Conservation (phyloP, 2,113 vertebrate genomes). For the Corythaixoides concolor region DNA sequence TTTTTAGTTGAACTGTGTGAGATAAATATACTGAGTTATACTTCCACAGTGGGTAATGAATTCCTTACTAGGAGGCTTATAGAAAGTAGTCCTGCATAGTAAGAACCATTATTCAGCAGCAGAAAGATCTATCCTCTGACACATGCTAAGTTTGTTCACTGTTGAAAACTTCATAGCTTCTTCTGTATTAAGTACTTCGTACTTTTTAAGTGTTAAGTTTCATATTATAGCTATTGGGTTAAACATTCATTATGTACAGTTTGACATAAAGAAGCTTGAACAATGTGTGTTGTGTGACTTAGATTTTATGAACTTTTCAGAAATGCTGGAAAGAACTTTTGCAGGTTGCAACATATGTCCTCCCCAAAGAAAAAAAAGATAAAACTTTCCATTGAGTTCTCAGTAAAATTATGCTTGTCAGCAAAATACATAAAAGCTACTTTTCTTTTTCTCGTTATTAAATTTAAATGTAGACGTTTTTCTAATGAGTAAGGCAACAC, state of each 20-base stretch:
- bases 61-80: neutral
- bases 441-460: neutral
- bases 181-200: neutral
- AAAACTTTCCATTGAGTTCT: neutral
- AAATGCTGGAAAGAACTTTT: neutral
- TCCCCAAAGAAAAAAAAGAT: neutral
- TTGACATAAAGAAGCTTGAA: neutral
- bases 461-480: neutral
- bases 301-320: neutral
- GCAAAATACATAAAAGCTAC: neutral
- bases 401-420: neutral
- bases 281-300: neutral
- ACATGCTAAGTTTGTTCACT: neutral
- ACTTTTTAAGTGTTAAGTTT: neutral
- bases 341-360: neutral
- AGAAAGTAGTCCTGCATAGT: neutral
- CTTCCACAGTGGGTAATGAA: neutral
- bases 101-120: neutral
- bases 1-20: neutral
- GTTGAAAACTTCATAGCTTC: neutral
- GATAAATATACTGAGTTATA: neutral
- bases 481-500: neutral
- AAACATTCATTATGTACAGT: neutral
- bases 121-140: neutral
- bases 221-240: neutral